These are phyloP conservation scores for Microcebus tavaratra DNA, from an alignment of 2,113 vertebrate genomes.

Conservation along the genomic window DNA sequence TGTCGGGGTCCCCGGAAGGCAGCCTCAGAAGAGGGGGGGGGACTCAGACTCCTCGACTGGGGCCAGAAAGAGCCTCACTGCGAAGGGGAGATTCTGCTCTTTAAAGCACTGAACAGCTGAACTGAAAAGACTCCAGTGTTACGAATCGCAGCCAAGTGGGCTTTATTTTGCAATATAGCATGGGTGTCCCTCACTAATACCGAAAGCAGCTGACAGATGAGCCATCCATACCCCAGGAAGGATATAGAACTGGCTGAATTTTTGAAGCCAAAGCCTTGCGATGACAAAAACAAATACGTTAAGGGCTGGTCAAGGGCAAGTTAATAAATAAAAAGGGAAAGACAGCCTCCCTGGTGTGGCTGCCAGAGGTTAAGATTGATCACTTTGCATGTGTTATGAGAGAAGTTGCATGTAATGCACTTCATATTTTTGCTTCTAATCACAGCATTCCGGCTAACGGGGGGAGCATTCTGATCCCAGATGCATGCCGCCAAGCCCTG, in stretches of 20 bases:
- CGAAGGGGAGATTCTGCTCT: background rate
- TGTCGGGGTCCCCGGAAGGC: background rate
- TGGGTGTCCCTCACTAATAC: background rate
- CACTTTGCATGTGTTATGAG: constrained; percentile 53
- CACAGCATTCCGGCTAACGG: background rate
- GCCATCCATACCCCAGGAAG: constrained; percentile 40
- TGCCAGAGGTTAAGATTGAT: constrained; percentile 56
- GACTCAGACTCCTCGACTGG: background rate
- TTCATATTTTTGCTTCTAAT: constrained; percentile 63
- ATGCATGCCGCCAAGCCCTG: background rate
- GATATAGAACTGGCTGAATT: background rate
- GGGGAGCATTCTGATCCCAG: accelerated
- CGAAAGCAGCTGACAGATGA: constrained; percentile 40
- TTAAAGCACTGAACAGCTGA: background rate
- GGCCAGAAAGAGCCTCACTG: background rate
- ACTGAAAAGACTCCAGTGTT: background rate
- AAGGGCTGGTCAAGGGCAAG: constrained; percentile 61
- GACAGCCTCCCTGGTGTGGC: background rate
- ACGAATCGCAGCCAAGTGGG: constrained; percentile 3
- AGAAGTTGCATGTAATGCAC: background rate
- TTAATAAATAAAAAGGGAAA: constrained; percentile 59
- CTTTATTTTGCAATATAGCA: background rate
- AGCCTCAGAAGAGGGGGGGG: background rate
- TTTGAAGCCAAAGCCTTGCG: constrained; percentile 53
- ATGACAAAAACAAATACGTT: constrained; percentile 61